Evolutionary conservation across 2,113 vertebrate genomes (phyloP).

Genomic region (Meriones unguiculatus): DNA sequence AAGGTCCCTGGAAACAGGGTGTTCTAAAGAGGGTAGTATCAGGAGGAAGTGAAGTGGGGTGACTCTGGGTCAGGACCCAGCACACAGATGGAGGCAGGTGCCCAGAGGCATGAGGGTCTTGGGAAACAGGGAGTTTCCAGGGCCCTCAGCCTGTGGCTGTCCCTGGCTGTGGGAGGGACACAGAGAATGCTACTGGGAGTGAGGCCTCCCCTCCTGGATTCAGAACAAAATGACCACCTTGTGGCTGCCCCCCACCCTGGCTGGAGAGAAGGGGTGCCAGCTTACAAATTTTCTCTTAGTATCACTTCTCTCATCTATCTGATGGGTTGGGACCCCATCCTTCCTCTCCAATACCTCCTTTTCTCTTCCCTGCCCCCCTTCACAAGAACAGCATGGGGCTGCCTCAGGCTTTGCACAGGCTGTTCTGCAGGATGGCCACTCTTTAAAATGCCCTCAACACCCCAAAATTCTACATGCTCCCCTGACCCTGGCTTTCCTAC

Average conservation of each 20-base stretch:
- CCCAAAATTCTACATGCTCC: background rate
- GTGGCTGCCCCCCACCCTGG: background rate
- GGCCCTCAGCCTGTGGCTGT: background rate
- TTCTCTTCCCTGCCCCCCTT: background rate
- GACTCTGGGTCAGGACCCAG: background rate
- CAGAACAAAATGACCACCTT: background rate
- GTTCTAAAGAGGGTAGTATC: background rate
- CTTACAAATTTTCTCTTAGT: background rate
- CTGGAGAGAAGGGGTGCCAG: background rate
- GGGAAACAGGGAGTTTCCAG: too few species aligned
- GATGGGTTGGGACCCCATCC: background rate
- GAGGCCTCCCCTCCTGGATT: background rate
- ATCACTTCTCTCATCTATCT: background rate
- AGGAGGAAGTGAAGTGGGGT: background rate
- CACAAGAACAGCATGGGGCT: too few species aligned
- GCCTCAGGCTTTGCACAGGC: conserved; percentile 16
- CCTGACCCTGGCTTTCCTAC: background rate
- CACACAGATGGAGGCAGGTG: background rate
- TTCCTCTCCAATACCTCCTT: background rate
- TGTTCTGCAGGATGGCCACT: background rate
- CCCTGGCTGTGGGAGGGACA: background rate
- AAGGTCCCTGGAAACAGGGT: background rate
- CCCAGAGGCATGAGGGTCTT: too few species aligned
- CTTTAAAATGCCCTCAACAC: background rate
- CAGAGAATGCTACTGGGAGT: background rate